Evolutionary conservation across 2,797 vertebrate genomes (phyloP), one percentile per base, ranked within the genome.

Genomic region (Rhodeus uyekii): DNA sequence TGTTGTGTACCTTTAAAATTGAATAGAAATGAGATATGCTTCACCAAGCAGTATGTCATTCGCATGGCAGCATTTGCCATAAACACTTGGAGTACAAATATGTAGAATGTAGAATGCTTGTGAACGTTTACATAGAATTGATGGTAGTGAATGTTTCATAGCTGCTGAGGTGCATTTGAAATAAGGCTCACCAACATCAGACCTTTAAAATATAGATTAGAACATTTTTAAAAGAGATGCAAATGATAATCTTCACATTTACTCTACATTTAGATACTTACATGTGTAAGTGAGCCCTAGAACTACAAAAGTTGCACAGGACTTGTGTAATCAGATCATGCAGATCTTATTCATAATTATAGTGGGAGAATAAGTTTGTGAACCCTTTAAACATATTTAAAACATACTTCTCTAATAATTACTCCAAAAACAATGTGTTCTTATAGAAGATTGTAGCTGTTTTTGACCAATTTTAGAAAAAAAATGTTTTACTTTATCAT

Each of bases 1-100:
- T n/a, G n/a, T n/a, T n/a, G n/a, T n/a, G n/a, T 46, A 32, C 18
- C 74, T 61, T 76, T 14, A 76, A 76, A 8, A 73, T 53, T 53
- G 53, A 75, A 19, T 14, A 44, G 16, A 60, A 42, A 61, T 42
- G 7, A 42, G 29, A 22, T 29, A 42, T 27, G n/a, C 4, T 75
- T 9, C 53, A 68, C n/a, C 65, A 27, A 60, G 36, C 36, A 46
- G 24, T 1, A 61, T 8, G 38, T 46, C 42, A 48, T 64, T 77
- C 29, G 18, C 1, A n/a, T 18, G 8, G 8, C 39, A 76, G 5
- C 13, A 64, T 63, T 63, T 63, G 29, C 12, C n/a, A 14, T 34
- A 72, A 8, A 18, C 39, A 5, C 24, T 69, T 48, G 4, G 2
- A 2, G 39, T n/a, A n/a, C n/a, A n/a, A n/a, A n/a, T n/a, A n/a